Percentiles rank a stretch among this genome's conserved stretches.
Conservation (phyloP, 2,888 invertebrate genomes). For the Drosophila mercatorum region DNA sequence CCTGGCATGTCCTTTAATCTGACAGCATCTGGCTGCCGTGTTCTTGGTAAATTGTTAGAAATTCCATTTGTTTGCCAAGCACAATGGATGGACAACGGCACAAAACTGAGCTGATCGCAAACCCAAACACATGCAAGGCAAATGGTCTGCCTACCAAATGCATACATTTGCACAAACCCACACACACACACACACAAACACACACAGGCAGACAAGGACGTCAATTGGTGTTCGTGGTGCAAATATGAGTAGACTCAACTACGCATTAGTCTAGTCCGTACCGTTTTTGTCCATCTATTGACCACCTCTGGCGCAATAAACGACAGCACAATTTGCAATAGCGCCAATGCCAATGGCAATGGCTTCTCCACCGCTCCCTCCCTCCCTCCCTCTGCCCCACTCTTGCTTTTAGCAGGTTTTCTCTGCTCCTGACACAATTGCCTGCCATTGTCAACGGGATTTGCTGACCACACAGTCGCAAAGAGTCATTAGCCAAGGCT, state of each 20-base stretch:
- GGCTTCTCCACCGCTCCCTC: slow-evolving; percentile 6
- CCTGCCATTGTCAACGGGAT: slow-evolving; percentile 60
- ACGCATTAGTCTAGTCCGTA: slow-evolving; percentile 22
- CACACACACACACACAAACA: neutral
- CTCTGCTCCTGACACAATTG: slow-evolving; percentile 48
- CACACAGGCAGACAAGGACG: neutral
- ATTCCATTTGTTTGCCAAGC: slow-evolving; percentile 55
- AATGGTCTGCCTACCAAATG: neutral
- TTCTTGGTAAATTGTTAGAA: slow-evolving; percentile 36
- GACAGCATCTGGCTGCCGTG: slow-evolving; percentile 8
- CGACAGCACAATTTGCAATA: slow-evolving; percentile 53
- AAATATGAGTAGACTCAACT: slow-evolving; percentile 41
- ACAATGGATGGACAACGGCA: slow-evolving; percentile 39
- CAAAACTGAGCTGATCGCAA: slow-evolving; percentile 39
- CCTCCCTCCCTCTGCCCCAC: neutral
- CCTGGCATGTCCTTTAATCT: slow-evolving; percentile 5
- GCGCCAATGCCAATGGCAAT: slow-evolving; percentile 1
- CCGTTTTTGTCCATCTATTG: slow-evolving; percentile 24
- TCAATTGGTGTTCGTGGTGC: slow-evolving; percentile 18
- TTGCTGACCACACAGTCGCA: slow-evolving; percentile 47
- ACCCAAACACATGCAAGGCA: slow-evolving; percentile 40
- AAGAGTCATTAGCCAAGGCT: slow-evolving; percentile 24
- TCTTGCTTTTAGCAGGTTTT: neutral
- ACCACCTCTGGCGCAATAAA: slow-evolving; percentile 55
- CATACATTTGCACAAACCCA: neutral